Evolutionary conservation across 2,888 invertebrate species (phyloP).

Genomic region (Lycophotia porphyrea): DNA sequence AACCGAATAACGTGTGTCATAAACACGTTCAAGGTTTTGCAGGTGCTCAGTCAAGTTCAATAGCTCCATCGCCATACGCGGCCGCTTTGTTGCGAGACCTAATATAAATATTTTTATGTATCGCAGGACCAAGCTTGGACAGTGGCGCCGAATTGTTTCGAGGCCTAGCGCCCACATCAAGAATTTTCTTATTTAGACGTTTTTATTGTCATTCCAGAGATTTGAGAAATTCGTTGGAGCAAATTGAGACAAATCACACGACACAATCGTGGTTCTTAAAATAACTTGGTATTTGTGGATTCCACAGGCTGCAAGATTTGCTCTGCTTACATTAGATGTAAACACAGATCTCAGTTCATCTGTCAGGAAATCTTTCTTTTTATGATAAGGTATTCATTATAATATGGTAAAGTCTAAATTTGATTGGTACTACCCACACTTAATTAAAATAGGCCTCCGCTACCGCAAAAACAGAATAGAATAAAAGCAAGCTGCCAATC

Average conservation of each 20-base stretch:
- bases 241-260: slow-evolving; percentile 9
- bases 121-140: slow-evolving; percentile 15
- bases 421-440: too few relatives aligned
- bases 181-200: slow-evolving; percentile 33
- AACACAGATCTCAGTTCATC: not conserved
- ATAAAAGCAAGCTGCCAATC: not conserved
- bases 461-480: not conserved
- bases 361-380: not conserved
- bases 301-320: not conserved
- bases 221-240: slow-evolving; percentile 8
- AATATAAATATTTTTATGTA: slow-evolving; percentile 40
- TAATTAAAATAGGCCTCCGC: not conserved
- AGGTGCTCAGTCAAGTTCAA: slow-evolving; percentile 57
- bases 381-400: too few relatives aligned
- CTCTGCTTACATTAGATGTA: not conserved
- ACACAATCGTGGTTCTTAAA: slow-evolving; percentile 20
- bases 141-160: slow-evolving; percentile 3
- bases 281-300: slow-evolving; percentile 27
- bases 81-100: slow-evolving; percentile 12
- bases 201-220: slow-evolving; percentile 27
- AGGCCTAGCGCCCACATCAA: slow-evolving; percentile 36
- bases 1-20: not conserved
- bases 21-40: slow-evolving; percentile 43
- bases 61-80: slow-evolving; percentile 27
- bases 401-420: not conserved